Evolutionary conservation across 2,113 vertebrate genomes (phyloP).

Genomic region (Oryctolagus cuniculus): mOryCun1.1 NC_091434.1:112771501-112772000

Average conservation of each 20-base stretch:
- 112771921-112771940: too few species aligned
- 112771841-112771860: not conserved
- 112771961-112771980: too few species aligned
- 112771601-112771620: not conserved
- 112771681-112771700: not conserved
- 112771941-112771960: too few species aligned
- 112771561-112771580: not conserved
- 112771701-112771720: not conserved
- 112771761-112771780: not conserved
- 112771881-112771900: not conserved
- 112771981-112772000: not conserved
- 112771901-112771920: not conserved
- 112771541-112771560: not conserved
- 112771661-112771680: not conserved
- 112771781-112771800: not conserved
- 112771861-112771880: not conserved
- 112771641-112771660: not conserved
- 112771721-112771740: slow-evolving; percentile 25
- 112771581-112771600: not conserved
- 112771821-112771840: not conserved
- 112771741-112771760: not conserved
- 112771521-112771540: not conserved
- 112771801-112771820: not conserved
- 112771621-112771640: not conserved
- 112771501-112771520: not conserved